A percentile compares a stretch with the other conserved stretches of the same genome.
Evolutionary conservation across 92 coral and sea anemone genomes (phyloP).

Genomic region (Palythoa caribaeorum): DNA sequence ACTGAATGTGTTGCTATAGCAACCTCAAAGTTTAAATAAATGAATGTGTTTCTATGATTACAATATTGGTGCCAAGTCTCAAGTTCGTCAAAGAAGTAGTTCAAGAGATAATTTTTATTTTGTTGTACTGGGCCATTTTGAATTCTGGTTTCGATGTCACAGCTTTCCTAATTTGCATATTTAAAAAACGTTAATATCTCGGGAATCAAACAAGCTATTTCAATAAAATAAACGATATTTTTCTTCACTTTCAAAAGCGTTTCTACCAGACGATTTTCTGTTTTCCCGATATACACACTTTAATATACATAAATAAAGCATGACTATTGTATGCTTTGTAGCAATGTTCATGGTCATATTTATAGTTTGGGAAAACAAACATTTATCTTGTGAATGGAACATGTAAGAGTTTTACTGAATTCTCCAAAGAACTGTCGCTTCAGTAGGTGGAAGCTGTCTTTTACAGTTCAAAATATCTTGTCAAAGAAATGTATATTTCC

Average conservation of each 20-base stretch:
- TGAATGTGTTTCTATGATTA: too few species aligned
- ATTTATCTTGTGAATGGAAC: conserved; percentile 8
- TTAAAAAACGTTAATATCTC: too few species aligned
- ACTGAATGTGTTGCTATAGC: too few species aligned
- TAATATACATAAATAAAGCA: conserved; percentile 10
- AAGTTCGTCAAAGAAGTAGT: too few species aligned
- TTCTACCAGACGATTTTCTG: conserved; percentile 23
- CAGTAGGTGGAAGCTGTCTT: conserved; percentile 12
- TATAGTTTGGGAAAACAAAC: conserved; percentile 6
- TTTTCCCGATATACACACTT: conserved; percentile 18
- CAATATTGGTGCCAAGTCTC: too few species aligned
- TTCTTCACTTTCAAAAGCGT: conserved; percentile 27
- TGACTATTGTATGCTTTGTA: conserved; percentile 11
- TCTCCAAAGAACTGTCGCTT: conserved; percentile 3
- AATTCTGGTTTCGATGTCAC: too few species aligned
- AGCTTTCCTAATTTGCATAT: too few species aligned
- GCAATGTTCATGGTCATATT: conserved; percentile 15
- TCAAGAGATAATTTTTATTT: too few species aligned
- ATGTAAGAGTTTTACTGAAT: conserved; percentile 3
- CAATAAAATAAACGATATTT: conserved; percentile 19
- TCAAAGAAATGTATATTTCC: conserved; percentile 23
- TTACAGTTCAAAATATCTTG: conserved; percentile 15
- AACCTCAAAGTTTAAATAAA: neutral
- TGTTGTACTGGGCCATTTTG: too few species aligned
- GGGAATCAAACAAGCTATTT: too few species aligned